Conservation (phyloP, 2,888 invertebrate genomes). For the Pheosia tremula region DNA sequence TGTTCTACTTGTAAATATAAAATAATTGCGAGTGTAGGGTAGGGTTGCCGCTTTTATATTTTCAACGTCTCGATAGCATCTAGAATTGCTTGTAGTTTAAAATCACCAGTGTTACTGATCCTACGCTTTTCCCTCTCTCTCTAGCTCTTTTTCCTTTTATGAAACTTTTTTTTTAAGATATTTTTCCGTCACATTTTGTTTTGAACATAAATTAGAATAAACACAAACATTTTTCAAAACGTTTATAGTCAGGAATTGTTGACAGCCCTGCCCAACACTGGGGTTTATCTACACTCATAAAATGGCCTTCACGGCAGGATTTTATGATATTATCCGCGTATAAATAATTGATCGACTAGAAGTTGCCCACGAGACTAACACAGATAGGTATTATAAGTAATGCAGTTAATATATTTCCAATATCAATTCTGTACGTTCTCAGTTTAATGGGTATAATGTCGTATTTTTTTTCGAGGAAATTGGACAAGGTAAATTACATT, state of each 20-base stretch:
- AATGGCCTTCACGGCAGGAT: slow-evolving; percentile 19
- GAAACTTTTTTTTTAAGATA: too few relatives aligned
- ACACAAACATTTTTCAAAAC: too few relatives aligned
- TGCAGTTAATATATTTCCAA: background rate
- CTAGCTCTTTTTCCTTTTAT: too few relatives aligned
- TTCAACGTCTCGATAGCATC: background rate
- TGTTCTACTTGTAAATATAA: slow-evolving; percentile 35
- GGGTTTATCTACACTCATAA: slow-evolving; percentile 11
- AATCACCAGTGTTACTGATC: too few relatives aligned
- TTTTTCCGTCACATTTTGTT: too few relatives aligned
- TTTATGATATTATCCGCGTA: slow-evolving; percentile 32
- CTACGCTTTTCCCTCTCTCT: too few relatives aligned
- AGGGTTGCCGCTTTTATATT: slow-evolving; percentile 18
- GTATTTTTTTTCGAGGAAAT: too few relatives aligned
- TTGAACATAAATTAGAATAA: too few relatives aligned
- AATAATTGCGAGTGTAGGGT: slow-evolving; percentile 18
- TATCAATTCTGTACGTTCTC: background rate
- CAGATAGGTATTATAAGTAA: background rate
- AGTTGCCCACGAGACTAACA: slow-evolving; percentile 8
- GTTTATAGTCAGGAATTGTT: background rate
- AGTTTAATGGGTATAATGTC: background rate
- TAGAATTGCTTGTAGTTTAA: too few relatives aligned
- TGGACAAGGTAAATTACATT: too few relatives aligned
- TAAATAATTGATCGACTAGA: slow-evolving; percentile 30
- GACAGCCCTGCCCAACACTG: slow-evolving; percentile 22